Conservation (phyloP, 2,888 invertebrate genomes). For the Tetragonula carbonaria region DNA sequence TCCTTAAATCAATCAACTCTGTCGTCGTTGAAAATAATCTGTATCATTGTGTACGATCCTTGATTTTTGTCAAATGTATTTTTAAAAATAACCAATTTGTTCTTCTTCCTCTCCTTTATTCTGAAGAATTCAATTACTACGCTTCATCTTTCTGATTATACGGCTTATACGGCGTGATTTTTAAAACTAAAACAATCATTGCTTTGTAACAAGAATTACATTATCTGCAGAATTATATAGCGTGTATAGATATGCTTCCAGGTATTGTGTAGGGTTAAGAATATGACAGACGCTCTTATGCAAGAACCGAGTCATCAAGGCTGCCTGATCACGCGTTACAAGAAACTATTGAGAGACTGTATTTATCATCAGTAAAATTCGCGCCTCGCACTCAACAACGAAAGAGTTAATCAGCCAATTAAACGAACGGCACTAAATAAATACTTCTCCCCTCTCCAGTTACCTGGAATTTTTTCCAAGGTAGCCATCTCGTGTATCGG, state of each 20-base stretch:
- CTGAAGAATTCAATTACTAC: too few species aligned
- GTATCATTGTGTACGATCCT: not conserved
- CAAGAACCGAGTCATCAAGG: not conserved
- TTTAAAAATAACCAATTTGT: not conserved
- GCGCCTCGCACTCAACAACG: not conserved
- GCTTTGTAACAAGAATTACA: not conserved
- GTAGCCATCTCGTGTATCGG: slow-evolving; percentile 85
- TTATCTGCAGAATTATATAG: not conserved
- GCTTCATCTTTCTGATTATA: not conserved
- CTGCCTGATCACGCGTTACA: not conserved
- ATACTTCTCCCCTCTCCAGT: not conserved
- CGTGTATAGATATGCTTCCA: not conserved
- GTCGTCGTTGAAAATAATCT: not conserved
- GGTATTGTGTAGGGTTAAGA: not conserved
- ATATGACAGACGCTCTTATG: not conserved
- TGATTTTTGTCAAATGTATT: not conserved
- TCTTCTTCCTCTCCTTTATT: fast-evolving
- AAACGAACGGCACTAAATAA: not conserved
- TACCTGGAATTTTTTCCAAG: slow-evolving; percentile 83
- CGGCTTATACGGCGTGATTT: not conserved
- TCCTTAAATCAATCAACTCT: too few species aligned
- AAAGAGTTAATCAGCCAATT: slow-evolving; percentile 7
- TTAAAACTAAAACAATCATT: not conserved
- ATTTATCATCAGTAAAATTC: not conserved
- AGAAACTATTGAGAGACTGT: not conserved